These are phyloP conservation scores for Paralinhomoeus sp. DNA, from an alignment of 2,888 invertebrate genomes.

Conservation along the genomic window DNA sequence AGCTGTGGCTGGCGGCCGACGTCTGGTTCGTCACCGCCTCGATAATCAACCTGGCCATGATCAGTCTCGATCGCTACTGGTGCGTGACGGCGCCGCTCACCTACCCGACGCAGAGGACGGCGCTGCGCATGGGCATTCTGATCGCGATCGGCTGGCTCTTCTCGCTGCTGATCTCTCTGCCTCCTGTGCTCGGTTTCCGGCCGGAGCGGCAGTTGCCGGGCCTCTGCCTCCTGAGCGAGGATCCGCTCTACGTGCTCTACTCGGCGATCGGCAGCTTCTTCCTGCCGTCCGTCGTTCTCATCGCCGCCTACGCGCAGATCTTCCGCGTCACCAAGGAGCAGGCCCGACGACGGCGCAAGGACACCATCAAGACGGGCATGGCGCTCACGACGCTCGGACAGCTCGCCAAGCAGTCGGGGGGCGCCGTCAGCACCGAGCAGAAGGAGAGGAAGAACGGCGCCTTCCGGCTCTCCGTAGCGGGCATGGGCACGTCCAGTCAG, in stretches of 20 bases:
- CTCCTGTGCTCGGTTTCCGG: slow-evolving; percentile 22
- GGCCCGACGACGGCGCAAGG: slow-evolving; percentile 17
- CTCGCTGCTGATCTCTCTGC: slow-evolving; percentile 21
- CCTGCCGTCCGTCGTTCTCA: slow-evolving; percentile 58
- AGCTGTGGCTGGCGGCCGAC: slow-evolving; percentile 32
- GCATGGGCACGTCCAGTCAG: too few species aligned
- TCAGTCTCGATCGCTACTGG: slow-evolving; percentile 15
- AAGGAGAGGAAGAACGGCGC: too few species aligned
- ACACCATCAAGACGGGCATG: slow-evolving; percentile 13
- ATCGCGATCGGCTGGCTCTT: slow-evolving; percentile 12
- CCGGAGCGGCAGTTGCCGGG: slow-evolving; percentile 4
- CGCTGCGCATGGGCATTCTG: too few species aligned
- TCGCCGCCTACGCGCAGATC: slow-evolving; percentile 22
- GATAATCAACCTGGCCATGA: slow-evolving; percentile 28
- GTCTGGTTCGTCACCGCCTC: slow-evolving; percentile 33
- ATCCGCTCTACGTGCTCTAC: slow-evolving; percentile 64
- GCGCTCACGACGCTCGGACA: too few species aligned
- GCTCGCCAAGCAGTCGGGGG: too few species aligned
- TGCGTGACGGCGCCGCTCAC: too few species aligned
- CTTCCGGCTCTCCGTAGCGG: too few species aligned
- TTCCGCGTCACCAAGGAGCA: slow-evolving; percentile 20
- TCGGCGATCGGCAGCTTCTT: slow-evolving; percentile 95
- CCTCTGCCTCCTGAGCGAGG: slow-evolving; percentile 10
- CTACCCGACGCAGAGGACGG: too few species aligned
- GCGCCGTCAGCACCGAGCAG: too few species aligned